Conservation (phyloP, 2,113 vertebrate genomes). For the Ceratotherium simum region DNA sequence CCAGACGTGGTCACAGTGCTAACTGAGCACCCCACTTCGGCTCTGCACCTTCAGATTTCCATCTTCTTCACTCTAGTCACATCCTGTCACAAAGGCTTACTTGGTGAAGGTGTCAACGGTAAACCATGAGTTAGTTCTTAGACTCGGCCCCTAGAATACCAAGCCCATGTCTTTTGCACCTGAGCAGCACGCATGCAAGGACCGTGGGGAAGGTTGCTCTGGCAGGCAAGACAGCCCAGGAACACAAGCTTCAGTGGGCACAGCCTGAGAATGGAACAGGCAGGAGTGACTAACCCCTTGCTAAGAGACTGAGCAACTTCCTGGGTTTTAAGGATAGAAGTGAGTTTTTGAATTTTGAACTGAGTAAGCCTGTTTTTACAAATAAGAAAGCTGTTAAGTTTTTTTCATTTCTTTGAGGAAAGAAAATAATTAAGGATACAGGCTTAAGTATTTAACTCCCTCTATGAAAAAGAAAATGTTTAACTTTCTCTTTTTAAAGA, state of each 20-base stretch:
- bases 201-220: no score
- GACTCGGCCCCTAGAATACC: rapidly evolving
- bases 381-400: not conserved
- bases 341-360: not conserved
- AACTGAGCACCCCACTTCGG: no score
- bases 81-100: no score
- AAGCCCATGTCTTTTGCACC: no score
- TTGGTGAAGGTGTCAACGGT: not conserved
- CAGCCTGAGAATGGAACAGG: not conserved
- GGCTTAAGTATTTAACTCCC: not conserved
- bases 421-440: not conserved
- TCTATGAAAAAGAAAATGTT: not conserved
- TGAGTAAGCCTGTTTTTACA: not conserved
- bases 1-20: no score
- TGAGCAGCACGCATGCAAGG: not conserved
- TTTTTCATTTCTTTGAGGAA: not conserved
- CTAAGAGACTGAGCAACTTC: rapidly evolving
- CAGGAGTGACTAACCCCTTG: rapidly evolving
- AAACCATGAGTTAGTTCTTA: not conserved
- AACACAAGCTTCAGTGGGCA: not conserved
- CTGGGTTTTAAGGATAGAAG: not conserved
- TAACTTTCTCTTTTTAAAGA: not conserved
- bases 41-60: no score
- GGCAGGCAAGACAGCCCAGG: not conserved
- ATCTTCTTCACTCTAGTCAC: no score